Conservation (phyloP, 2,888 invertebrate species). For the Eilema sororculum region DNA sequence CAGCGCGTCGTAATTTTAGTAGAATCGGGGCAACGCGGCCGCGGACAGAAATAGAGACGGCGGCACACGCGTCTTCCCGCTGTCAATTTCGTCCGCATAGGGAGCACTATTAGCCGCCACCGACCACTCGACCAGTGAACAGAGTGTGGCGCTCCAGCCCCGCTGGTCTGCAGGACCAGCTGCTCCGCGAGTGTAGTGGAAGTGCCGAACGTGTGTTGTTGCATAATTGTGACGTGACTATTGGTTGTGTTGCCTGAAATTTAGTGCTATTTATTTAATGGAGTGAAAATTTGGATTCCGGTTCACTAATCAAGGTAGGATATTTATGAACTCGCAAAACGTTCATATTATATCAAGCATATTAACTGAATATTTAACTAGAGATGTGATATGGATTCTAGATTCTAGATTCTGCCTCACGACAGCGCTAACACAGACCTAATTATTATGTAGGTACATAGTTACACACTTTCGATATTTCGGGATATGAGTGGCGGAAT, state of each 20-base stretch:
- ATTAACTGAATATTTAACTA: not conserved
- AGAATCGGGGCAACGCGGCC: constrained; percentile 86
- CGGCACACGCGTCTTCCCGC: constrained; percentile 79
- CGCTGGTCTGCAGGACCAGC: constrained; percentile 40
- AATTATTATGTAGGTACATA: constrained; percentile 54
- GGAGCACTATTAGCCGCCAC: constrained; percentile 77
- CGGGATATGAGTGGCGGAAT: constrained; percentile 81
- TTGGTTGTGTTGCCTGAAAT: constrained; percentile 53
- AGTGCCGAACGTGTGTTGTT: constrained; percentile 56
- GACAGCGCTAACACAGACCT: constrained; percentile 23
- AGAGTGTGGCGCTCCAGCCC: constrained; percentile 40
- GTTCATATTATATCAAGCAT: not conserved
- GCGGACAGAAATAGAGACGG: constrained; percentile 83
- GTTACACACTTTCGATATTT: constrained; percentile 78
- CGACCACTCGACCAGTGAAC: constrained; percentile 46
- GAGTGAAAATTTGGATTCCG: constrained; percentile 9
- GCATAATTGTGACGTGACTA: constrained; percentile 62
- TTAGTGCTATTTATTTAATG: constrained; percentile 27
- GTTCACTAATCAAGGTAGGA: constrained; percentile 33
- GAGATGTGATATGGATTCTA: not conserved
- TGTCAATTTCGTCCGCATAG: constrained; percentile 85
- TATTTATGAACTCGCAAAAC: not conserved
- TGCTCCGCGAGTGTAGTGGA: constrained; percentile 66
- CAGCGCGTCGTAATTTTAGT: constrained; percentile 85
- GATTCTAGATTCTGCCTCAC: constrained; percentile 6